phyloP scores from a whole-genome alignment of 2,113 vertebrate species.

The Hystrix brachyura region DNA sequence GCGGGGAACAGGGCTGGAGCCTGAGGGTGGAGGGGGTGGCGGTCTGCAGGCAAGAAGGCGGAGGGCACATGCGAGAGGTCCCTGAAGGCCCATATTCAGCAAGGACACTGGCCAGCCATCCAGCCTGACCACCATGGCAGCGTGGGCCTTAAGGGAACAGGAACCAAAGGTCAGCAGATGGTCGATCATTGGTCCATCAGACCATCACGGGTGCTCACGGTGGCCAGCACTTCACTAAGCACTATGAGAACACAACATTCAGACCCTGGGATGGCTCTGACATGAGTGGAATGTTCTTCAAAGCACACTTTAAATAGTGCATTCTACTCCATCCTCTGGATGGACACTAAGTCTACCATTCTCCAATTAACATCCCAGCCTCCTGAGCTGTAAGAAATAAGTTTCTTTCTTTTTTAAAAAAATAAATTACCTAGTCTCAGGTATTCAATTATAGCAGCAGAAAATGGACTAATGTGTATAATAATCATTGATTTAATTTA shows the following conservation, averaged over 20 bases:
- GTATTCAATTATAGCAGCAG: background rate
- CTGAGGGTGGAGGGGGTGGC: background rate
- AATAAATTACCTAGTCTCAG: background rate
- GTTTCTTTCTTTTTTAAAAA: background rate
- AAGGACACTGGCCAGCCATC: background rate
- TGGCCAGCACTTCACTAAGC: background rate
- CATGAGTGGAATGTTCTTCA: background rate
- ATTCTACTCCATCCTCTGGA: background rate
- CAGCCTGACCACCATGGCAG: background rate
- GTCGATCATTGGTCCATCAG: background rate
- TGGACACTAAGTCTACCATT: background rate
- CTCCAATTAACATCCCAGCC: background rate
- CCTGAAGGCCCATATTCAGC: background rate
- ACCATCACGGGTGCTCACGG: background rate
- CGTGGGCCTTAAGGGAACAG: background rate
- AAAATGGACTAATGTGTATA: background rate
- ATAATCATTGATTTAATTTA: background rate
- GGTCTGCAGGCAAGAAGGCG: background rate
- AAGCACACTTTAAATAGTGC: background rate
- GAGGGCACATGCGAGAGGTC: background rate
- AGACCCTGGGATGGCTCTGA: background rate
- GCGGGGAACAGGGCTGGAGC: fast-evolving
- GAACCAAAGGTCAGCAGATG: background rate
- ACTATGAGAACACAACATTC: background rate
- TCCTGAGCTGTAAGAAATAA: background rate